A percentile compares a stretch with the other conserved stretches of the same genome.
Evolutionary conservation across 2,797 vertebrate genomes (phyloP).

Genomic region (Acrossocheilus wenchowensis): DNA sequence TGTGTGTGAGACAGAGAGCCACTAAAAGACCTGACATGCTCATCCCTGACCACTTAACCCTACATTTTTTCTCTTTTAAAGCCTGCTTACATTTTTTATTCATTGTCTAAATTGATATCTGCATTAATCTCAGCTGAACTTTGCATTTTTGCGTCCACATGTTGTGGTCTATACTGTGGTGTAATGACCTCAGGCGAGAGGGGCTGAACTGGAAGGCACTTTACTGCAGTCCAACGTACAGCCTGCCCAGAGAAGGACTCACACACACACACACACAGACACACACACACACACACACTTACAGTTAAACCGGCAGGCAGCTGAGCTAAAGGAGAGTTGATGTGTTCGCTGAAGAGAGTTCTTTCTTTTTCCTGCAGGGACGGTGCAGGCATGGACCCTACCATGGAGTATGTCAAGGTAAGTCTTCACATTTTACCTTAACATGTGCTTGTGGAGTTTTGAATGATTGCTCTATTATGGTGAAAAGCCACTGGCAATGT

Average conservation of each 20-base stretch:
- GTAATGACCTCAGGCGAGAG: slow-evolving; percentile 4
- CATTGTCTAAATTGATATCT: slow-evolving; percentile 43
- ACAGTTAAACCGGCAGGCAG: slow-evolving; percentile 9
- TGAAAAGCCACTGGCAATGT: neutral
- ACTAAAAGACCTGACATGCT: neutral
- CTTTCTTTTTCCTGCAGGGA: slow-evolving; percentile 76
- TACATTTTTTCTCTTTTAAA: slow-evolving; percentile 5
- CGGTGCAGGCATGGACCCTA: slow-evolving; percentile 74
- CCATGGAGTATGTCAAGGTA: slow-evolving; percentile 90
- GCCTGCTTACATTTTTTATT: slow-evolving; percentile 12
- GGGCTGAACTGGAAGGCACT: slow-evolving; percentile 46
- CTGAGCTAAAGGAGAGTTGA: slow-evolving; percentile 26
- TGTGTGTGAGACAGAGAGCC: slow-evolving; percentile 1
- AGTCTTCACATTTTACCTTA: slow-evolving; percentile 53
- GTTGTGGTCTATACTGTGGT: slow-evolving; percentile 28
- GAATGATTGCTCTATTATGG: slow-evolving; percentile 1
- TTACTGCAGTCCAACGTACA: slow-evolving; percentile 31
- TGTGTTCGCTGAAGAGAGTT: slow-evolving; percentile 64
- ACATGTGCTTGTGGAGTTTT: neutral
- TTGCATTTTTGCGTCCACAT: slow-evolving; percentile 45
- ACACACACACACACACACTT: slow-evolving; percentile 6
- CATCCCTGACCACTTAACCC: slow-evolving; percentile 1
- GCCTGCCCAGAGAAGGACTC: slow-evolving; percentile 23
- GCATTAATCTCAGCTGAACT: slow-evolving; percentile 39
- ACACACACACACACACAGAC: slow-evolving; percentile 27